Evolutionary conservation across 2,113 vertebrate species (phyloP).

Genomic region (Larimichthys polyactis): DNA sequence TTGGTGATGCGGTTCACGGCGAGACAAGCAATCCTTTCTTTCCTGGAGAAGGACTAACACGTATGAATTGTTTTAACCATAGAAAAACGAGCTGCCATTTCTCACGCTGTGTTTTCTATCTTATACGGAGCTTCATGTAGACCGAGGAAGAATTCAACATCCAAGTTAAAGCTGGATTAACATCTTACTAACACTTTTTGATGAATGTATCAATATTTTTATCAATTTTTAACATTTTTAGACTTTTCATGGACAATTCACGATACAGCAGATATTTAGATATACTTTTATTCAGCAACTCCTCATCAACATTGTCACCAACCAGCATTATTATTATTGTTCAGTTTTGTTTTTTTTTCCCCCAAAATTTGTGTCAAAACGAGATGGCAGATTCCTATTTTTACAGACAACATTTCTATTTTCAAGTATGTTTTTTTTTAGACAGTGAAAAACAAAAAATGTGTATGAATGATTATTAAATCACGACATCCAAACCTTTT

Average conservation of each 20-base stretch:
- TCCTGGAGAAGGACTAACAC: conserved; percentile 14
- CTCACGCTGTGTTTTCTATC: not conserved
- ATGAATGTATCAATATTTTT: conserved; percentile 12
- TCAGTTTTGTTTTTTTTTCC: no score
- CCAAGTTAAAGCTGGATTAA: not conserved
- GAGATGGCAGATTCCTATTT: conserved; percentile 21
- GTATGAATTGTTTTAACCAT: conserved; percentile 6
- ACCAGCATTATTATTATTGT: conserved; percentile 21
- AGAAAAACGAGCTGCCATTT: no score
- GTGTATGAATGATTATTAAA: conserved; percentile 11
- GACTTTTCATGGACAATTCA: not conserved
- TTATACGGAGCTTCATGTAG: not conserved
- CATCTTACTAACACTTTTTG: not conserved
- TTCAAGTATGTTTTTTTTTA: conserved; percentile 58
- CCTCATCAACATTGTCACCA: conserved; percentile 17
- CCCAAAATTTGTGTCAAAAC: conserved; percentile 21
- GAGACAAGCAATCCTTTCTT: not conserved
- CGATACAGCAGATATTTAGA: conserved; percentile 1
- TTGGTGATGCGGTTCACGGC: not conserved
- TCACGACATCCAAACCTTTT: conserved; percentile 1
- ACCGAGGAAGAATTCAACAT: not conserved
- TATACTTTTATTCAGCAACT: conserved; percentile 43
- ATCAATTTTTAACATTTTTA: not conserved
- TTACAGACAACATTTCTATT: conserved; percentile 43
- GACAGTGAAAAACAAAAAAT: conserved; percentile 19